These are phyloP conservation scores for Toxonevra muliebris DNA, from an alignment of 2,888 invertebrate genomes.

Conservation along the genomic window DNA sequence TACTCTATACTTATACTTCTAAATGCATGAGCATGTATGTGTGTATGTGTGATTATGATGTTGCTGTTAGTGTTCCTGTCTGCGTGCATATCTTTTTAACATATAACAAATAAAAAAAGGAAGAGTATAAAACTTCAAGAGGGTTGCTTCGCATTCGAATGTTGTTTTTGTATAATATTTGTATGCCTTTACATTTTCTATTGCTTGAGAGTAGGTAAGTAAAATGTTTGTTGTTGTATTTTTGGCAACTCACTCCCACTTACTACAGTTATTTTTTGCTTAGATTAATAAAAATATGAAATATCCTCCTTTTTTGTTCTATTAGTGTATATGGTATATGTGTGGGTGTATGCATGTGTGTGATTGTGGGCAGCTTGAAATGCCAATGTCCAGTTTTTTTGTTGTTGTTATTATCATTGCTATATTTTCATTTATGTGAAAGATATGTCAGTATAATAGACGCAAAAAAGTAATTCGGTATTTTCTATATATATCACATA, in stretches of 20 bases:
- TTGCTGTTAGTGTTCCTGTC: slow-evolving; percentile 37
- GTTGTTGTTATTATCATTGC: slow-evolving; percentile 20
- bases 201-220: not conserved
- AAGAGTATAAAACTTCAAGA: slow-evolving; percentile 13
- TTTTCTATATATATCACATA: slow-evolving; percentile 5
- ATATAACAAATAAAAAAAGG: slow-evolving; percentile 19
- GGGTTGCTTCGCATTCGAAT: slow-evolving; percentile 32
- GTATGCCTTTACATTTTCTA: too few species aligned
- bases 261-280: slow-evolving; percentile 4
- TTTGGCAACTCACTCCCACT: slow-evolving; percentile 28
- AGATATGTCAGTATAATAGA: slow-evolving; percentile 34
- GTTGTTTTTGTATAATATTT: slow-evolving; percentile 23
- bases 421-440: slow-evolving; percentile 22
- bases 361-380: slow-evolving; percentile 30
- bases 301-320: slow-evolving; percentile 19
- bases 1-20: too few species aligned
- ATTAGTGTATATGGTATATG: too few species aligned
- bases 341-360: not conserved
- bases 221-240: slow-evolving; percentile 15
- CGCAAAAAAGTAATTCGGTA: slow-evolving; percentile 17
- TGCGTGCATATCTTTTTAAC: slow-evolving; percentile 38
- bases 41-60: not conserved
- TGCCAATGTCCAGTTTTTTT: slow-evolving; percentile 40
- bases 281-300: slow-evolving; percentile 37
- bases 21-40: slow-evolving; percentile 5